phyloP scores from a whole-genome alignment of 1,140 invertebrate species.

The Colletes latitarsis region DNA sequence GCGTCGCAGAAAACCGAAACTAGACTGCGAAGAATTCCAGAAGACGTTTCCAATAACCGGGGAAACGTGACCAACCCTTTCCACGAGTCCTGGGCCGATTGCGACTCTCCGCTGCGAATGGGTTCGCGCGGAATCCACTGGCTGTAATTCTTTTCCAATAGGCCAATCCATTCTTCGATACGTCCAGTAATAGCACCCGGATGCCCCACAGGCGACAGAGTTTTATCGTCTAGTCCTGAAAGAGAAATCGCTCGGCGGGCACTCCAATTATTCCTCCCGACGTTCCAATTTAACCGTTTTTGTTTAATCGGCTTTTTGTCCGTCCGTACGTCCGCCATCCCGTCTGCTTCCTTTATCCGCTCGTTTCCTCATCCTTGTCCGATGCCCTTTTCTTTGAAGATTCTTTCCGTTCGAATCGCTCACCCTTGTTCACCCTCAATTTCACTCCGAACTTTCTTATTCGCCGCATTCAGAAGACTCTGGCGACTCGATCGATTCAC shows the following conservation, averaged over 20 bases:
- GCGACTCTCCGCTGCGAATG: neutral
- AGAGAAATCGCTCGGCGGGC: constrained; percentile 13
- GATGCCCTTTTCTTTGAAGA: neutral
- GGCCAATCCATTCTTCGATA: constrained; percentile 46
- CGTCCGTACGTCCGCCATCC: neutral
- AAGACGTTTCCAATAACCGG: constrained; percentile 26
- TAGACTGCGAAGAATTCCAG: neutral
- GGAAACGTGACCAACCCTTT: constrained; percentile 27
- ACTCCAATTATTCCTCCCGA: constrained; percentile 27
- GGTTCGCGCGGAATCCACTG: constrained; percentile 9
- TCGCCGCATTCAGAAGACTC: neutral
- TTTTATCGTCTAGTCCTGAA: constrained; percentile 12
- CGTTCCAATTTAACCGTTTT: constrained; percentile 12
- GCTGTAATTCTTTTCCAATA: constrained; percentile 52
- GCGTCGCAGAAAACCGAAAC: neutral
- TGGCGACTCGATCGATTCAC: neutral
- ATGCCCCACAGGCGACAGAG: constrained; percentile 9
- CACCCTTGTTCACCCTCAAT: neutral
- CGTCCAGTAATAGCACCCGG: neutral
- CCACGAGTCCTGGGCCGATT: neutral
- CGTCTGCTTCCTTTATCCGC: neutral
- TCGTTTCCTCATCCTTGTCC: neutral
- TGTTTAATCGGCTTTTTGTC: constrained; percentile 35
- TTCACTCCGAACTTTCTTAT: neutral
- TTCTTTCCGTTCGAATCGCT: neutral